A percentile compares a stretch with the other conserved stretches of the same genome.
Conservation (phyloP, 2,797 vertebrate species). For the Bryconaethiops microstoma region DNA sequence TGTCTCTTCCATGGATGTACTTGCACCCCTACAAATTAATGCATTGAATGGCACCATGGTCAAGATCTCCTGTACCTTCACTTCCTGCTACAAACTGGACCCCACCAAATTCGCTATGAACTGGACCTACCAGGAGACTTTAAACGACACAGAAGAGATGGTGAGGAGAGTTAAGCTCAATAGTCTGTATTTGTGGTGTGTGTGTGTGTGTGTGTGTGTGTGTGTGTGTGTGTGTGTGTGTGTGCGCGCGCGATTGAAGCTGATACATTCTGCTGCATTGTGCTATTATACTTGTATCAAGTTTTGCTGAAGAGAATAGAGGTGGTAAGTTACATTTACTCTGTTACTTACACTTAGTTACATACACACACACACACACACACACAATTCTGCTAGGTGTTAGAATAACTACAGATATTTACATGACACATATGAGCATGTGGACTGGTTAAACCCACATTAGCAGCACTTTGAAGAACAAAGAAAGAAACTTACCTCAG, state of each 20-base stretch:
- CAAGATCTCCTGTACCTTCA: constrained; percentile 90
- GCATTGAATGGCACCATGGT: constrained; percentile 88
- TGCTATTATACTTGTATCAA: background rate
- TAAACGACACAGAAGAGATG: constrained; percentile 87
- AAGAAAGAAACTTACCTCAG: no score
- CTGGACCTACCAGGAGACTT: constrained; percentile 91
- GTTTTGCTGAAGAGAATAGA: background rate
- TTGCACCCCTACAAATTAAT: constrained; percentile 73
- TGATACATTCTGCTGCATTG: no score
- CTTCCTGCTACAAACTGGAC: constrained; percentile 95
- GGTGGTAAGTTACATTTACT: background rate
- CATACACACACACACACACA: no score
- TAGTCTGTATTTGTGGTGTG: background rate
- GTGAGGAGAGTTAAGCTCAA: constrained; percentile 72
- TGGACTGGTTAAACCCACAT: no score
- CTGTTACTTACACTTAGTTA: background rate
- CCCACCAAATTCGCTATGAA: constrained; percentile 89
- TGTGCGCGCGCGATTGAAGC: no score
- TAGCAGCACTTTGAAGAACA: no score
- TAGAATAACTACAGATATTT: no score
- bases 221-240: no score
- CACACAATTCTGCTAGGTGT: no score
- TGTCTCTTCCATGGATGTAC: constrained; percentile 86
- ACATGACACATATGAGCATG: no score
- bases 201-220: background rate